Conservation (phyloP, 2,113 vertebrate genomes). For the Columbina picui region DNA sequence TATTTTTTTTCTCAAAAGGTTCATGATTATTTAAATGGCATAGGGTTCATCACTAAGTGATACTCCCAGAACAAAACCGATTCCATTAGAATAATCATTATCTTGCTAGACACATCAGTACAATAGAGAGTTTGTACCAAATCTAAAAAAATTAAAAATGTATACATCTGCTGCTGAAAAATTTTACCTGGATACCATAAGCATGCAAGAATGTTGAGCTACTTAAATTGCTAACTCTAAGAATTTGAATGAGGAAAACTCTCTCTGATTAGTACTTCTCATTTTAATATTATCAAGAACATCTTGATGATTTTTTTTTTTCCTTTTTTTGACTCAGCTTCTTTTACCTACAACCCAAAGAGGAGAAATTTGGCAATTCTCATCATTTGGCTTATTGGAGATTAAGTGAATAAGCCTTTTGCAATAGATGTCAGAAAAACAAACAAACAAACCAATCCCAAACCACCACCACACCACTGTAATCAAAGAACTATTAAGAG, state of each 20-base stretch:
- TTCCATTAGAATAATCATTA: not conserved
- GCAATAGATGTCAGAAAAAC: not conserved
- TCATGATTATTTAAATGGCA: conserved; percentile 47
- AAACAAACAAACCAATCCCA: too few relatives aligned
- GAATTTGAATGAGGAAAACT: conserved; percentile 7
- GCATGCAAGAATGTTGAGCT: not conserved
- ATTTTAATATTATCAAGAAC: conserved; percentile 25
- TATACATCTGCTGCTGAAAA: not conserved
- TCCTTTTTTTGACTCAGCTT: not conserved
- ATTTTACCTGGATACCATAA: not conserved
- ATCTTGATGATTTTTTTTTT: not conserved
- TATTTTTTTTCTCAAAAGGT: conserved; percentile 61
- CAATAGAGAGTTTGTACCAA: not conserved
- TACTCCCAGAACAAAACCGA: conserved; percentile 22
- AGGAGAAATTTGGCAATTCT: conserved; percentile 11
- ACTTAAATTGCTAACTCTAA: not conserved
- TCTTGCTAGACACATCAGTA: conserved; percentile 4
- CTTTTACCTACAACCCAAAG: not conserved
- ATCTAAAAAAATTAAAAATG: not conserved
- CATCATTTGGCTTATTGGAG: not conserved
- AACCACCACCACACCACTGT: not conserved
- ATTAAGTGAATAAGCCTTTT: not conserved
- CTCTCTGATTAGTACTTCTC: conserved; percentile 20
- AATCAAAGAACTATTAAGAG: not conserved
- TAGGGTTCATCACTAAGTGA: conserved; percentile 10